Evolutionary conservation across 2,113 vertebrate genomes (phyloP).

Genomic region (Azemiops feae): DNA sequence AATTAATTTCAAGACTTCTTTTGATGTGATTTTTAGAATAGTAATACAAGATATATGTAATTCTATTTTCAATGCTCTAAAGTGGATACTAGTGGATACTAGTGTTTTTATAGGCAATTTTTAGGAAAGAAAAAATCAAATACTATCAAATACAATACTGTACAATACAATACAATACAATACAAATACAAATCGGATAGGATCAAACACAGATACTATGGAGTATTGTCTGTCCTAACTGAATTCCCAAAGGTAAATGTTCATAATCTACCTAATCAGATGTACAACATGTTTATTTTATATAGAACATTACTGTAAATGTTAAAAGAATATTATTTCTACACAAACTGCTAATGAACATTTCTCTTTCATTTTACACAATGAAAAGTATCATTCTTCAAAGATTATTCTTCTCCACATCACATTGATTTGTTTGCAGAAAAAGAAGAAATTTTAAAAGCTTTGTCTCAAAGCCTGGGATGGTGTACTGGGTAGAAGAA

Average conservation of each 20-base stretch:
- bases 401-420: background rate
- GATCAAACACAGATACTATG: background rate
- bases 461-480: background rate
- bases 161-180: background rate
- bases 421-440: background rate
- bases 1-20: background rate
- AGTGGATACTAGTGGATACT: background rate
- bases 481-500: conserved; percentile 30
- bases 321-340: background rate
- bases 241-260: background rate
- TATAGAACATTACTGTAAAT: background rate
- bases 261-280: background rate
- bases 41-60: background rate
- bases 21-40: background rate
- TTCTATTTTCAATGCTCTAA: background rate
- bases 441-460: background rate
- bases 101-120: background rate
- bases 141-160: background rate
- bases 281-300: background rate
- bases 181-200: too few relatives aligned
- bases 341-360: background rate
- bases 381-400: background rate
- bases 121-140: background rate
- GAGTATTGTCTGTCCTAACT: background rate
- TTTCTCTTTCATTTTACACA: background rate